Evolutionary conservation across 1,140 invertebrate genomes (phyloP).

Genomic region (Formica selysi): DNA sequence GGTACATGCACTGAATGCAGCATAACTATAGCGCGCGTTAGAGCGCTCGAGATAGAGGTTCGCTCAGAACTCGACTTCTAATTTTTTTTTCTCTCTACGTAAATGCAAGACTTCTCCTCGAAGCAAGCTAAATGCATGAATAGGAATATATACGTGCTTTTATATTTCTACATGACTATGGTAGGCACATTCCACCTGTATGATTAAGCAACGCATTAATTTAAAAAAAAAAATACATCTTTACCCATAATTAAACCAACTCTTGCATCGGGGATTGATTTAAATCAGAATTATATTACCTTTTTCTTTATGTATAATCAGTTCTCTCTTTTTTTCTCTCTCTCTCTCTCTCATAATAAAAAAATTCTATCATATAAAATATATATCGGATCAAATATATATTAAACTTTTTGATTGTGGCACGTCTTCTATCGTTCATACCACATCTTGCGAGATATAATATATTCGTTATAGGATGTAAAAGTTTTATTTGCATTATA

Average conservation of each 20-base stretch:
- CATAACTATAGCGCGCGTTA: neutral
- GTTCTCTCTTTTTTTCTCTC: too few relatives aligned
- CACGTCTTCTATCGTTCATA: neutral
- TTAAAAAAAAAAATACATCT: too few relatives aligned
- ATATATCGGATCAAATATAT: neutral
- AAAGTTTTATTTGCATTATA: constrained; percentile 40
- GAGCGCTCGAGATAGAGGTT: neutral
- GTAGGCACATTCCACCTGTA: neutral
- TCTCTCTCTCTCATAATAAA: neutral
- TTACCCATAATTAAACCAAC: neutral
- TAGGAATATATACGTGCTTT: neutral
- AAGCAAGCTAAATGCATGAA: constrained; percentile 19
- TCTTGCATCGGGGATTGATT: neutral
- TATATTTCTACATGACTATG: neutral
- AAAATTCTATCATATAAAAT: neutral
- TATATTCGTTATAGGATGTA: constrained; percentile 35
- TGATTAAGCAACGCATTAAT: constrained; percentile 4
- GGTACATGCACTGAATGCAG: constrained; percentile 11
- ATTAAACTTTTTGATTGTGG: neutral
- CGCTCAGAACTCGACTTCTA: neutral
- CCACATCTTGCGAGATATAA: constrained; percentile 25
- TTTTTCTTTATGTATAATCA: neutral
- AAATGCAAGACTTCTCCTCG: constrained; percentile 1
- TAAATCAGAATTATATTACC: neutral
- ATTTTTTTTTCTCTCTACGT: constrained; percentile 31